phyloP scores from a whole-genome alignment of 2,888 invertebrate genomes.

The Plutella xylostella region DNA sequence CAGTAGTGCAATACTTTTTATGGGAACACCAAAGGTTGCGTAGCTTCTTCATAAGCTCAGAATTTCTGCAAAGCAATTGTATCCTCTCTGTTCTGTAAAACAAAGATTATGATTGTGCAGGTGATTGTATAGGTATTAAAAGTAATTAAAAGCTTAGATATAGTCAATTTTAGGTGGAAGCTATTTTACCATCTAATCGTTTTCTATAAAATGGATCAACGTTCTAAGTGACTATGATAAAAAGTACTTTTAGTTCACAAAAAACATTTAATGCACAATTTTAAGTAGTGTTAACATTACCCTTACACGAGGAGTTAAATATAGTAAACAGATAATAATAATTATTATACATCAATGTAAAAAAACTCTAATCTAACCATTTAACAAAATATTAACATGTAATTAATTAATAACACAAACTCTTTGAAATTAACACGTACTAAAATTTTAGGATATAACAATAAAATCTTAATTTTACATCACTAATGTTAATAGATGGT shows the following conservation, averaged over 20 bases:
- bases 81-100: constrained; percentile 71
- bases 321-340: neutral
- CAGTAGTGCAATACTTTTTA: constrained; percentile 67
- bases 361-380: neutral
- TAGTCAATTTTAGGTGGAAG: too few species aligned
- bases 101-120: neutral
- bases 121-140: too few species aligned
- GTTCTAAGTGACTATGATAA: too few species aligned
- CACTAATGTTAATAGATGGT: too few species aligned
- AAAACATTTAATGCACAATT: constrained; percentile 38
- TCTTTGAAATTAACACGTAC: neutral
- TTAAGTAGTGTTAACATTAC: constrained; percentile 38
- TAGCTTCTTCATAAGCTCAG: constrained; percentile 72
- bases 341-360: neutral
- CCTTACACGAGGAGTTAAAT: constrained; percentile 26
- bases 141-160: too few species aligned
- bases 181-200: too few species aligned
- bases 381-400: neutral
- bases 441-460: neutral
- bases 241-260: constrained; percentile 10
- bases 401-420: neutral
- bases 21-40: constrained; percentile 72
- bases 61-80: constrained; percentile 72
- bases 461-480: too few species aligned
- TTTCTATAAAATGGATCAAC: constrained; percentile 10